Base-by-base conservation (phyloP, 2,888 invertebrate species). In the Parapristionchus giblindavisi region DNA sequence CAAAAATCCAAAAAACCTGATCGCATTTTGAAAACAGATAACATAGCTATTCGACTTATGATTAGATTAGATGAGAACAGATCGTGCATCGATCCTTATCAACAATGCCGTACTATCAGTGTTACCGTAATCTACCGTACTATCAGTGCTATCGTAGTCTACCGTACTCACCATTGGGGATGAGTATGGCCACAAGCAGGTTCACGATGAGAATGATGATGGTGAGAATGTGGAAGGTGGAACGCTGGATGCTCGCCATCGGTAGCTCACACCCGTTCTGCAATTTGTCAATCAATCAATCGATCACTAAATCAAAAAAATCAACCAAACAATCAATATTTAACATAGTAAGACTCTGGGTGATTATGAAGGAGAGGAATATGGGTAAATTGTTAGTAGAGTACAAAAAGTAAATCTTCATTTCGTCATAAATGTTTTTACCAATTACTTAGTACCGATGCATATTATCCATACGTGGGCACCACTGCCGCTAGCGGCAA, bases 81-180 rank as follows among this genome's bases (percentile, higher is more conserved):
- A 43, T 43, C 43, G 17, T 8, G 8, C 17, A 8, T 43, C 43
- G 43, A 43, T 43, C 17, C 43, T 24, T 11, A 6, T 56, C 61
- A 36, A 32, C 21, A n/a, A n/a, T 24, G 24, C 54, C 17, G 54
- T 54, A 54, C 8, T 54, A 48, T 48, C 14, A 48, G 48, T 21
- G 48, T 48, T 48, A 48, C 58, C n/a, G 11, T 56, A 29, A 36
- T 61, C 21, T 24, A 54, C 54, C 17, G 54, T 54, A 54, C 8
- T 54, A 48, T 48, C 14, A 48, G 48, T 21, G 48, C 21, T 48
- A 48, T 48, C 14, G 48, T 48, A 21, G 48, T 21, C 14, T 48
- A 24, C 24, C n/a, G n/a, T n/a, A n/a, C 70, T 70, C 27, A 90
- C 90, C 94, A 87, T 94, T 96, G 24, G 98, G 98, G 83, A 97